Evolutionary conservation across 2,113 vertebrate genomes (phyloP), one percentile per base, ranked within the genome.

Genomic region (Odocoileus virginianus): DNA sequence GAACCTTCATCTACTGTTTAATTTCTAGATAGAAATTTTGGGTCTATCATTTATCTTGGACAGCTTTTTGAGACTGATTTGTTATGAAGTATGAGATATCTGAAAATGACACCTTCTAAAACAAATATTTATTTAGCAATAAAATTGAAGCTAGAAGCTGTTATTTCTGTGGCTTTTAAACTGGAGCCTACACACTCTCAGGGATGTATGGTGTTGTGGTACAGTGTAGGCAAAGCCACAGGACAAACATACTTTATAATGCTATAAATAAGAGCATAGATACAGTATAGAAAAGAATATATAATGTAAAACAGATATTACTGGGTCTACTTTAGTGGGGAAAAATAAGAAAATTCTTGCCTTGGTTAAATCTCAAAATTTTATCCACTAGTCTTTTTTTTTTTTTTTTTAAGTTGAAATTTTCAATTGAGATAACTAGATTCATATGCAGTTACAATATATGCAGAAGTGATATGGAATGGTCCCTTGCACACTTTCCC

Each of bases 91-190:
- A 27, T 82, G 76, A 95, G 30, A 81, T 57, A 54, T 36, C 47
- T 95, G 87, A 96, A 95, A 95, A 76, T 76, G 40, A 88, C 25
- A 71, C 14, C 36, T 76, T 86, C 45, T 93, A 45, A 97, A 91
- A 76, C 30, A 6, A 45, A 45, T 60, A 27, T 58, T 64, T 89
- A 40, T 50, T 67, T 87, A 94, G 52, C 54, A 89, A 1, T 87
- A 87, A 94, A 81, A 33, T 64, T 40, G 61, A 78, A 82, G 47
- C 13, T 92, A 40, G 74, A 74, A 54, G 50, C 50, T 4, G 7
- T 10, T 45, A 14, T 28, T 61, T 57, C 60, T 92, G 16, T 76
- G 40, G 6, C 28, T 67, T 96, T 87, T 60, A 36, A 45, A 45
- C 27, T 81, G 60, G 17, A 76, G 14, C 40, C 27, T 64, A 0